Evolutionary conservation across 2,888 invertebrate species (phyloP).

Genomic region (Phengaris arion): DNA sequence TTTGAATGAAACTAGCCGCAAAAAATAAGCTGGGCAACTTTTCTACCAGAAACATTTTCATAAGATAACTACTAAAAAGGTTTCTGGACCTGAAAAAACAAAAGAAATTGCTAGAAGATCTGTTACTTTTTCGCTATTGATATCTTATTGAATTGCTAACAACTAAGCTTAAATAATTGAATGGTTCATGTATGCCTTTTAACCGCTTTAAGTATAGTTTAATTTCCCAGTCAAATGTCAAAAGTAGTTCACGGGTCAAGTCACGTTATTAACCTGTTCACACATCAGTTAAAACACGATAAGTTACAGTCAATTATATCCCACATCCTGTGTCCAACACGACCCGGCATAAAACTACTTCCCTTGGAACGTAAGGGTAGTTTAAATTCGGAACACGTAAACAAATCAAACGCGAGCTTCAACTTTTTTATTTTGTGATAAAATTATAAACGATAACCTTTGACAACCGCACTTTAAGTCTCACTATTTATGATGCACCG

Average conservation of each 20-base stretch:
- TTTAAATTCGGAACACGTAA: constrained; percentile 13
- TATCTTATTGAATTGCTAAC: too few species aligned
- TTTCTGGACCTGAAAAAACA: too few species aligned
- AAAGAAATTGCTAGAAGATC: too few species aligned
- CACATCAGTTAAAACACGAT: constrained; percentile 70
- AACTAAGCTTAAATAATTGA: too few species aligned
- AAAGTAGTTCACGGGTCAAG: constrained; percentile 67
- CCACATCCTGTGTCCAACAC: constrained; percentile 33
- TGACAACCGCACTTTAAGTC: background rate
- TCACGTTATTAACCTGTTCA: constrained; percentile 75
- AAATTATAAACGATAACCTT: background rate
- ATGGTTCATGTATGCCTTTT: too few species aligned
- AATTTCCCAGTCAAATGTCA: constrained; percentile 42
- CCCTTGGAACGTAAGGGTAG: constrained; percentile 47
- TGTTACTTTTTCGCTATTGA: too few species aligned
- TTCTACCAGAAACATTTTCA: too few species aligned
- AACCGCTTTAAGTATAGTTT: background rate
- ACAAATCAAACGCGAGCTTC: background rate
- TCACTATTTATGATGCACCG: background rate
- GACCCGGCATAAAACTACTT: constrained; percentile 44
- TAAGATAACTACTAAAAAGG: too few species aligned
- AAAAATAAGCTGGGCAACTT: too few species aligned
- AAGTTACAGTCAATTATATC: constrained; percentile 70
- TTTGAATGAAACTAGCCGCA: too few species aligned
- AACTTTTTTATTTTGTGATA: background rate